phyloP scores from a whole-genome alignment of 2,113 vertebrate genomes.

The Aptenodytes patagonicus region DNA sequence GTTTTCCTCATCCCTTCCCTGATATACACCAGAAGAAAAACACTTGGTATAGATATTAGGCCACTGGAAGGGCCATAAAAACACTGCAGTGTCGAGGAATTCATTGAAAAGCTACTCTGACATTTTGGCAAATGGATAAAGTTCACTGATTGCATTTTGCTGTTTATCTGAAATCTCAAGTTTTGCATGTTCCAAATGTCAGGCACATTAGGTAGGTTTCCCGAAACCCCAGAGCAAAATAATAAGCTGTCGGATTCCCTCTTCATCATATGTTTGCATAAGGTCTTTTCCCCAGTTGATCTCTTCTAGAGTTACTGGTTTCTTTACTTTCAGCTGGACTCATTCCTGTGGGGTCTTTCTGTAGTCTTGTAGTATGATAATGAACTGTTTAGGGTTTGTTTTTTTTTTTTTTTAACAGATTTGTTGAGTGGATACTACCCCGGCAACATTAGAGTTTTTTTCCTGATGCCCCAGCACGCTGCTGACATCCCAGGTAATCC shows the following conservation, averaged over 20 bases:
- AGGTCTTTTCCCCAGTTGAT: background rate
- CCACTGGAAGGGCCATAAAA: background rate
- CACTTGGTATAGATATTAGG: background rate
- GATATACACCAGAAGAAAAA: background rate
- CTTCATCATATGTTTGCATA: background rate
- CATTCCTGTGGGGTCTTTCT: background rate
- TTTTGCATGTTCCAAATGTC: slow-evolving; percentile 4
- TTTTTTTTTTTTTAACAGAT: background rate
- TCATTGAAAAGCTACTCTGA: slow-evolving; percentile 2
- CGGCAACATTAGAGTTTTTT: background rate
- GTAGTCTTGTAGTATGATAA: background rate
- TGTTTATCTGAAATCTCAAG: background rate
- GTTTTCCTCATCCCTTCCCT: background rate
- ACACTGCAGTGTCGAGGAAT: background rate
- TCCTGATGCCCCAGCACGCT: background rate
- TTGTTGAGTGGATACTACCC: background rate
- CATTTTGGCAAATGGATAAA: slow-evolving; percentile 23
- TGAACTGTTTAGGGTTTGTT: background rate
- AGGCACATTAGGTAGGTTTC: background rate
- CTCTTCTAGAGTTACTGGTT: background rate
- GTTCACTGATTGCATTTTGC: background rate
- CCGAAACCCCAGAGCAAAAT: background rate
- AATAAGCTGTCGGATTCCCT: background rate
- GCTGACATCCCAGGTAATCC: background rate
- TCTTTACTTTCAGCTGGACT: background rate